These are phyloP conservation scores for Hafferia zeledoni DNA, from an alignment of 2,797 vertebrate genomes.

Conservation along the genomic window DNA sequence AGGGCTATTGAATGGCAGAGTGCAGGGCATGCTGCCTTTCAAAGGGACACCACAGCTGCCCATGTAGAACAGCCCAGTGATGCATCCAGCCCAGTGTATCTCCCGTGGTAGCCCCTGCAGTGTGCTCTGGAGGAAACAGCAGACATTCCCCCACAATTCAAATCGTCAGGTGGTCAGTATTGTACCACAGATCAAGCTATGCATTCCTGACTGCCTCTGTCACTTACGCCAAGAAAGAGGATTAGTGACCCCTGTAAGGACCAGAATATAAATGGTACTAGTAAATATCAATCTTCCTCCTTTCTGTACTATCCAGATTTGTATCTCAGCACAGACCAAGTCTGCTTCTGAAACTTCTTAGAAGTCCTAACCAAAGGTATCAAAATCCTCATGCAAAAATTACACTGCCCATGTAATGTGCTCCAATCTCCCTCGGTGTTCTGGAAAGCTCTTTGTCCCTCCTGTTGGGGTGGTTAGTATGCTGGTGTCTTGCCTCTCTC, in stretches of 20 bases:
- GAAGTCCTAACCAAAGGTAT: not conserved
- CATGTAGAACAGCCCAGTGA: not conserved
- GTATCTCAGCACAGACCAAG: not conserved
- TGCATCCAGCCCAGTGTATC: not conserved
- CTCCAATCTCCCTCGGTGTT: not conserved
- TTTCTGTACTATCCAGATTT: not conserved
- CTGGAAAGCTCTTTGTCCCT: not conserved
- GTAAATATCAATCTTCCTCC: not conserved
- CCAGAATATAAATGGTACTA: not conserved
- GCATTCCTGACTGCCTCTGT: not conserved
- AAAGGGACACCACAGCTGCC: not conserved
- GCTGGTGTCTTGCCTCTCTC: not conserved
- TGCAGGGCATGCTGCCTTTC: not conserved
- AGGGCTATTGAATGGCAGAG: not conserved
- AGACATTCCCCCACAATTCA: not conserved
- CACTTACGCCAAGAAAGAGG: not conserved
- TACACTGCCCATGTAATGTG: fast-evolving
- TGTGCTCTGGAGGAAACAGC: fast-evolving
- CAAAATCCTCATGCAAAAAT: not conserved
- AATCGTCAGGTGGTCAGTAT: not conserved
- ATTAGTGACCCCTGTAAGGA: not conserved
- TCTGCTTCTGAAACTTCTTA: not conserved
- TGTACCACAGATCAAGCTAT: not conserved
- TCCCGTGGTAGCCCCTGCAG: not conserved
- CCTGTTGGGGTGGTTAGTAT: not conserved